These are phyloP conservation scores for Motacilla tschutschensis DNA, from an alignment of 2,113 vertebrate genomes.

Conservation along the genomic window DNA sequence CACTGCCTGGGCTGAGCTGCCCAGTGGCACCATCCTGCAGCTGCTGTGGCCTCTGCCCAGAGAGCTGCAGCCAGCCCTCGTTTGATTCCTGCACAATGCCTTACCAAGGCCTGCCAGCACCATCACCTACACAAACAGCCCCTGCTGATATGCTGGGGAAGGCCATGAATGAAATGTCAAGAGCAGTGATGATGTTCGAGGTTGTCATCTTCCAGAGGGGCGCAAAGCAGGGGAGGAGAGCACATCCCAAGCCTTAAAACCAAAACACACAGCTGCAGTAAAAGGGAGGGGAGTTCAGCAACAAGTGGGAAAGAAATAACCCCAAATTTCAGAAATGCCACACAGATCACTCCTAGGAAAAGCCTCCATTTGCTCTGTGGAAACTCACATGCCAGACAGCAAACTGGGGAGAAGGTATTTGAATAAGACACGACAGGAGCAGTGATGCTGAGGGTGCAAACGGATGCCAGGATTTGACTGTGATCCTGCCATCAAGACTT, in stretches of 20 bases:
- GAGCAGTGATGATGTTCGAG: accelerated
- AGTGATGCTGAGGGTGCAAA: neutral
- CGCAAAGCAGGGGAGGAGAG: neutral
- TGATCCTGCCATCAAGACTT: neutral
- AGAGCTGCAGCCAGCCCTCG: neutral
- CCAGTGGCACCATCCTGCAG: neutral
- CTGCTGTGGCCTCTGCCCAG: neutral
- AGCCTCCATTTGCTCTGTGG: neutral
- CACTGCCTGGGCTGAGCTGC: neutral
- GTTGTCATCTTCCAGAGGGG: neutral
- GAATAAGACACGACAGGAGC: neutral
- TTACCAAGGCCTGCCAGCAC: neutral
- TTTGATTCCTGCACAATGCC: accelerated
- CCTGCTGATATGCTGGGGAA: neutral
- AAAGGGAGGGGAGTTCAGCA: neutral
- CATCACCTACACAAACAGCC: neutral
- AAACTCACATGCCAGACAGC: accelerated
- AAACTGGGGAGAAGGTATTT: neutral
- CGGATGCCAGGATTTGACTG: neutral
- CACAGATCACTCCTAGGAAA: neutral
- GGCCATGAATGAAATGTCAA: neutral
- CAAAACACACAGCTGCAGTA: neutral
- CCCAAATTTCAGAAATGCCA: neutral
- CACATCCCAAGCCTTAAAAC: neutral
- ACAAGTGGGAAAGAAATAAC: neutral